These are phyloP conservation scores for Electrophaes corylata DNA, from an alignment of 2,888 invertebrate species.

Conservation along the genomic window DNA sequence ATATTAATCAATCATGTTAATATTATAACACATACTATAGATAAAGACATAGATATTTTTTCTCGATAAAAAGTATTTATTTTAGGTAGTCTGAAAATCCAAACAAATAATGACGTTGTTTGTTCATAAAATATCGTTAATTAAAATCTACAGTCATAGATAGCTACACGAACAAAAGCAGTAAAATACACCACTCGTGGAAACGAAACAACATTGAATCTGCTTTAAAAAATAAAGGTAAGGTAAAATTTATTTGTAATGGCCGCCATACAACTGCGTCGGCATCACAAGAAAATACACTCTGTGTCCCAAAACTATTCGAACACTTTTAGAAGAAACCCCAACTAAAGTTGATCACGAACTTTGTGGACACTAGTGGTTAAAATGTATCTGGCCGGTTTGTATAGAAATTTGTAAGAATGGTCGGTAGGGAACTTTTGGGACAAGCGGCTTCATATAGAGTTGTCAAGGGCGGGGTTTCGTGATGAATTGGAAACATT, in stretches of 20 bases:
- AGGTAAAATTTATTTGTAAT: constrained; percentile 73
- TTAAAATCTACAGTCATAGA: constrained; percentile 20
- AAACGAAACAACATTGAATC: constrained; percentile 57
- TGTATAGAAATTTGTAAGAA: constrained; percentile 36
- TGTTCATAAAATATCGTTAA: constrained; percentile 2
- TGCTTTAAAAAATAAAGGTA: constrained; percentile 67
- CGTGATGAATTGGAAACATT: constrained; percentile 84
- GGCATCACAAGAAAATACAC: constrained; percentile 74
- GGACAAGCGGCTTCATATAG: constrained; percentile 79
- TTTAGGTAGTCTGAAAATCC: background rate
- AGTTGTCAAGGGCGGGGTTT: constrained; percentile 86
- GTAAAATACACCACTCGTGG: constrained; percentile 38
- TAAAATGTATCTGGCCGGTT: constrained; percentile 45
- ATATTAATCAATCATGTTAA: too few species aligned
- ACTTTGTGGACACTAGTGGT: constrained; percentile 49
- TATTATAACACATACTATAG: too few species aligned
- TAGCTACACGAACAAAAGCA: constrained; percentile 40
- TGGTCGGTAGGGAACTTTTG: constrained; percentile 58
- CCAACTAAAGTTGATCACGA: constrained; percentile 41
- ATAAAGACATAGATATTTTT: too few species aligned
- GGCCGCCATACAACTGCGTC: constrained; percentile 67
- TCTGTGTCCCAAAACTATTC: constrained; percentile 55
- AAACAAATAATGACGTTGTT: background rate
- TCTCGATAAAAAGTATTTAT: background rate
- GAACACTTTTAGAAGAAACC: constrained; percentile 45